These are phyloP conservation scores for Molorchus minor DNA, from an alignment of 2,888 invertebrate species.

Conservation along the genomic window DNA sequence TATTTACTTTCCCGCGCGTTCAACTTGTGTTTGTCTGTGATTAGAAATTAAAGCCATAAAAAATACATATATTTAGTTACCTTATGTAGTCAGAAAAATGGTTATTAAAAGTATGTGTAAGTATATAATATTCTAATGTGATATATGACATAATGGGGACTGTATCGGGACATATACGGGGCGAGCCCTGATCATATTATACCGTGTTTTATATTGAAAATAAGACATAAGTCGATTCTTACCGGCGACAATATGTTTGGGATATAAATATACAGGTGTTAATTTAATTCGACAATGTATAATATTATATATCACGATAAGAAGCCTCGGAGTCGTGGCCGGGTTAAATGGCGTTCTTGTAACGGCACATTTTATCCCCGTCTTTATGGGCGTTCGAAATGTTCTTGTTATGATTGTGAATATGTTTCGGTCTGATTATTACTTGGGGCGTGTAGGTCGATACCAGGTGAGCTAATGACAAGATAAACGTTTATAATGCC, in stretches of 20 bases:
- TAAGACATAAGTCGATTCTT: slow-evolving; percentile 6
- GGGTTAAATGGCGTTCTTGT: slow-evolving; percentile 13
- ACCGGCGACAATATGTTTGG: slow-evolving; percentile 13
- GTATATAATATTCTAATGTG: too few relatives aligned
- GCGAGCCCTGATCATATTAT: too few relatives aligned
- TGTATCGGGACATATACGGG: too few relatives aligned
- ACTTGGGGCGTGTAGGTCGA: slow-evolving; percentile 40
- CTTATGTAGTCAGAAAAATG: too few relatives aligned
- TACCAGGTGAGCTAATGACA: slow-evolving; percentile 47
- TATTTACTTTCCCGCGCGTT: too few relatives aligned
- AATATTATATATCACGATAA: slow-evolving; percentile 20
- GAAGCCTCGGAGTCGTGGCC: slow-evolving; percentile 11
- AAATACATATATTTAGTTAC: too few relatives aligned
- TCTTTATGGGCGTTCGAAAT: slow-evolving; percentile 22
- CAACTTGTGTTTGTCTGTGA: too few relatives aligned
- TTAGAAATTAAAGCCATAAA: too few relatives aligned
- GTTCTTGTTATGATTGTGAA: slow-evolving; percentile 34
- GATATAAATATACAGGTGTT: slow-evolving; percentile 13
- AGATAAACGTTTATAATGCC: slow-evolving; percentile 47
- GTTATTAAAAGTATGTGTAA: too few relatives aligned
- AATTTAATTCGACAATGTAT: slow-evolving; percentile 15
- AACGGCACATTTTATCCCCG: slow-evolving; percentile 13
- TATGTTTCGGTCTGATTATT: slow-evolving; percentile 49
- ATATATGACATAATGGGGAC: too few relatives aligned
- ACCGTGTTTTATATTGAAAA: slow-evolving; percentile 18